Evolutionary conservation across 2,113 vertebrate species (phyloP).

Genomic region (Murina feae): DNA sequence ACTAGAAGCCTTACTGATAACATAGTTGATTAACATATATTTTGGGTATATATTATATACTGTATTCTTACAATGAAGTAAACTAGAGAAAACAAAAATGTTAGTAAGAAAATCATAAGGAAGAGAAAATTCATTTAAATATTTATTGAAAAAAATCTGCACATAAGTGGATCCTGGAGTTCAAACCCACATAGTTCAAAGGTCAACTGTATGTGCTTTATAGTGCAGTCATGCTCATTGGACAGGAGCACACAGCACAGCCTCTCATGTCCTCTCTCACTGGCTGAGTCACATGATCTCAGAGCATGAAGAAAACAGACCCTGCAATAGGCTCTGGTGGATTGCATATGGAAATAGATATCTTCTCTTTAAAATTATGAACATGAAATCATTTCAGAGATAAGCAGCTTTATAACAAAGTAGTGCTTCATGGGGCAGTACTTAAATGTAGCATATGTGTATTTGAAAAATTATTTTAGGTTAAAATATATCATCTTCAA

Average conservation of each 20-base stretch:
- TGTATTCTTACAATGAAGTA: not conserved
- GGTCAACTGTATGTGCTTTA: not conserved
- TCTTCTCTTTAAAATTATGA: not conserved
- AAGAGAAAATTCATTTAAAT: not conserved
- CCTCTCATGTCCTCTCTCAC: not conserved
- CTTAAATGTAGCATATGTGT: not conserved
- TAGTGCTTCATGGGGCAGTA: not conserved
- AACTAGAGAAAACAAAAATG: not conserved
- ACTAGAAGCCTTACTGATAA: not conserved
- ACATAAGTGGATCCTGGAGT: not conserved
- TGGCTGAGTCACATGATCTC: not conserved
- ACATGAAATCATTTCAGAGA: not conserved
- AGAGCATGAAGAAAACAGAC: not conserved
- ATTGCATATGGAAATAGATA: too few relatives aligned
- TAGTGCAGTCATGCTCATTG: not conserved
- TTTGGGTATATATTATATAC: not conserved
- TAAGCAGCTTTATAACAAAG: not conserved
- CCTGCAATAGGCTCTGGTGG: too few relatives aligned
- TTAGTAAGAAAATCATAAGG: not conserved
- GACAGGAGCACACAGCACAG: not conserved
- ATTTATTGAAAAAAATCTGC: not conserved
- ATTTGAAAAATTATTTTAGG: not conserved
- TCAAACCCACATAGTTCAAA: not conserved
- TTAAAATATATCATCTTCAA: not conserved
- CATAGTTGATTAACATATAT: not conserved